A percentile compares a stretch with the other conserved stretches of the same genome.
phyloP scores from a whole-genome alignment of 2,888 invertebrate genomes.

The Rhagium mordax region DNA sequence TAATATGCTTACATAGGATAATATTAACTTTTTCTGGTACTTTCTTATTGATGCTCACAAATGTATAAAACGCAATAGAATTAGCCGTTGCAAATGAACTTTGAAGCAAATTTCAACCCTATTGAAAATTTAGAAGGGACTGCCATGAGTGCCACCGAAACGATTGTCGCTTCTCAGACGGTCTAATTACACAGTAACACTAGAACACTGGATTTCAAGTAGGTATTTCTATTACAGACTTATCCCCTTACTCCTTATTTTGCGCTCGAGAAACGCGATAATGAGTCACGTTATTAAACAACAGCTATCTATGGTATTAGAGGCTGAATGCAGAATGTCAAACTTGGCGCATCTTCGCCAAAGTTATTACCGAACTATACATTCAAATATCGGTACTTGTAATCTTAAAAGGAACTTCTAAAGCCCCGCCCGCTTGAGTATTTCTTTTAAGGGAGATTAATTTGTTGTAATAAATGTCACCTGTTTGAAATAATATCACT shows the following conservation, averaged over 20 bases:
- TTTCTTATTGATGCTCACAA: no score
- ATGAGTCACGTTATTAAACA: conserved; percentile 35
- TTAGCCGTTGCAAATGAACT: neutral
- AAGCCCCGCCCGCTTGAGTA: neutral
- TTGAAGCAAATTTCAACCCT: neutral
- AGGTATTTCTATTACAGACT: conserved; percentile 47
- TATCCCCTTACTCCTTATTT: conserved; percentile 42
- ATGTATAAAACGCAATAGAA: no score
- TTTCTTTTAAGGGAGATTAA: neutral
- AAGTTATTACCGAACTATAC: neutral
- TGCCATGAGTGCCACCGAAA: conserved; percentile 10
- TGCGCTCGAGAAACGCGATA: conserved; percentile 35
- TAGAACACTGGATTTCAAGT: conserved; percentile 42
- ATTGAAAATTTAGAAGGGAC: conserved; percentile 3
- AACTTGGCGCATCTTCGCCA: neutral
- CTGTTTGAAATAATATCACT: no score
- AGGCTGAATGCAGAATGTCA: conserved; percentile 4
- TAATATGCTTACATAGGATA: no score
- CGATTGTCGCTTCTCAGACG: conserved; percentile 38
- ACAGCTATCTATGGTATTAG: conserved; percentile 25
- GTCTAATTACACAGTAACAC: conserved; percentile 47
- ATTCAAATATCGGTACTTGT: neutral
- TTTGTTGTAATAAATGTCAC: no score
- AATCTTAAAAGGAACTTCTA: neutral
- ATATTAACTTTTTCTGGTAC: no score